Base-by-base conservation (phyloP, 1,140 invertebrate species). In the Diachasma alloeum region DNA sequence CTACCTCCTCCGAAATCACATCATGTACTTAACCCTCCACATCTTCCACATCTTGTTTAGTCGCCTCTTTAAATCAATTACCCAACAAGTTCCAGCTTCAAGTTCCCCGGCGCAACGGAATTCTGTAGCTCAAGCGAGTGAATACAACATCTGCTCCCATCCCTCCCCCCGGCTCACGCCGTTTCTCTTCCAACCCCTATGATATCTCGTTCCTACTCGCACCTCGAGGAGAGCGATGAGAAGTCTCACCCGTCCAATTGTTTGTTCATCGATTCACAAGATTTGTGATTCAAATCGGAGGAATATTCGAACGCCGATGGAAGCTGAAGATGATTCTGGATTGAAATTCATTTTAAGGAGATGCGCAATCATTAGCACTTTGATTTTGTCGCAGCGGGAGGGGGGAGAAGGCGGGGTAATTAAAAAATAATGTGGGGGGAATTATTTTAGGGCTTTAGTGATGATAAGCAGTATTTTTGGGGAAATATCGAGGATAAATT, bases 41-140 rank as follows among this genome's bases (percentile, higher is more conserved):
- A 2, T 46, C n/a, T 46, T 11, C 80, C n/a, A n/a, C n/a, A 80
- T 78, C 79, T 79, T 81, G 80, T 81, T 81, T 79, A 74, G 79
- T 81, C 79, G 72, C 79, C 67, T 76, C 78, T 80, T 79, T 82
- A 82, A 82, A 82, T 81, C 78, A 82, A 82, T 82, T 82, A 82
- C 56, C 46, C 19, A 70, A 70, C 48, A 66, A 78, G 74, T 74
- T 68, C 36, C 31, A 6, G 31, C 31, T 31, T 31, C 31, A 31
- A 31, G 31, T 31, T 31, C 31, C 31, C 31, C 31, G 31, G 31
- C 31, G 31, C 31, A 2, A 31, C 31, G 1, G 8, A 68, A 68
- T n/a, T 68, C 17, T 15, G 59, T 36, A 48, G 15, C 63, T 48
- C 10, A 48, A 75, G 19, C 24, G 42, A 44, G 31, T n/a, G 39